Percentiles rank a stretch among this genome's conserved stretches.
phyloP scores from a whole-genome alignment of 1,140 invertebrate genomes.

The Helicoverpa armigera region DNA sequence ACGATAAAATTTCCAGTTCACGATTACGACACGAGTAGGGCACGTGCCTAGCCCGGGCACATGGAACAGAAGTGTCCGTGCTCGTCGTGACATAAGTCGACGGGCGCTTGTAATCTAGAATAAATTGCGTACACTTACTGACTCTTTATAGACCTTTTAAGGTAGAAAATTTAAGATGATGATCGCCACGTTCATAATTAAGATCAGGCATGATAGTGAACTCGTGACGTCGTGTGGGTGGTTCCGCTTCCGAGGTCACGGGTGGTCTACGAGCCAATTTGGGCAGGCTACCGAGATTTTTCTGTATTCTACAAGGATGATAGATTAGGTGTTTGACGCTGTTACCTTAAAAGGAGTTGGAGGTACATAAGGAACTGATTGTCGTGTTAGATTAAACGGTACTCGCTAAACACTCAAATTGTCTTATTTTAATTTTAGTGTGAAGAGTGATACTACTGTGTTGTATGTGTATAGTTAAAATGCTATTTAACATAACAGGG shows the following conservation, averaged over 20 bases:
- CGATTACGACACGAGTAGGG: conserved; percentile 67
- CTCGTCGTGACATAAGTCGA: conserved; percentile 80
- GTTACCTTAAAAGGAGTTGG: conserved; percentile 31
- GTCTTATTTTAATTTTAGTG: background rate
- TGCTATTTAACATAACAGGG: background rate
- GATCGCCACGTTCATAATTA: conserved; percentile 85
- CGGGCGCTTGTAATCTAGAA: conserved; percentile 80
- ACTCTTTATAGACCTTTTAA: conserved; percentile 86
- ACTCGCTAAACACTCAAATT: background rate
- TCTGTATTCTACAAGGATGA: conserved; percentile 59
- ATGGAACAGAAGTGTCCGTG: conserved; percentile 79
- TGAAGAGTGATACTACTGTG: too few relatives aligned
- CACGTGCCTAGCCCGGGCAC: conserved; percentile 66
- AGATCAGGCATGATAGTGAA: conserved; percentile 76
- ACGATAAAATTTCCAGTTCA: conserved; percentile 44
- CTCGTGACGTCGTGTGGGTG: conserved; percentile 83
- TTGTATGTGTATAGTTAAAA: too few relatives aligned
- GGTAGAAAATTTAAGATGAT: conserved; percentile 85
- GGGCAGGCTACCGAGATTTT: conserved; percentile 61
- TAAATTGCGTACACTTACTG: conserved; percentile 85
- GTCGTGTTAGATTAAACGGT: conserved; percentile 5
- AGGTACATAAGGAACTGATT: conserved; percentile 18
- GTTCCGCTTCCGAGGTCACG: conserved; percentile 83
- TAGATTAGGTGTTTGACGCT: conserved; percentile 59
- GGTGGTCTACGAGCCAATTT: conserved; percentile 73